Base-by-base conservation (phyloP, 2,797 vertebrate species). In the Petrocephalus sullivani region DNA sequence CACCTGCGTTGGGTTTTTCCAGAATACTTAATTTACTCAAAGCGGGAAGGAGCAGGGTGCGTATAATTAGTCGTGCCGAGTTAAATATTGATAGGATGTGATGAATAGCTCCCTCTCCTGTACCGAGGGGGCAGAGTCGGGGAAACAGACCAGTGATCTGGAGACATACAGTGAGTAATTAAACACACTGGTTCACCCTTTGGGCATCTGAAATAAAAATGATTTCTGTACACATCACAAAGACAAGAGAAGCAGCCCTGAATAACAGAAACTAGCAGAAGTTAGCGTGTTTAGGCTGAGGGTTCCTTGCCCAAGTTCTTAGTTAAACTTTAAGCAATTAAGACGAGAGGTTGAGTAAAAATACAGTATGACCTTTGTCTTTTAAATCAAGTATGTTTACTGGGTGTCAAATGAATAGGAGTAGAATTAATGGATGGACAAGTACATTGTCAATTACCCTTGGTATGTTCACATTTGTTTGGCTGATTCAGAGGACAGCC, bases 71-170 rank as follows among this genome's bases (percentile, higher is more conserved):
- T 37, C n/a, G 9, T n/a, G 33, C 9, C 51, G 19, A 61, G 85
- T 87, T 87, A 87, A 61, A 64, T 61, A 87, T 87, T 87, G 85
- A 87, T 87, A 46, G 37, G 53, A 56, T 85, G 83, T 56, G 19
- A 56, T 57, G 19, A 64, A 41, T 51, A 19, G 57, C 19, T 61
- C 85, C n/a, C 53, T 23, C 41, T 51, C 85, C 58, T 87, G n/a
- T 61, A 46, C 58, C 7, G 41, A 64, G 49, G 37, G 9, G 57
- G 6, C 53, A 57, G 33, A 10, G n/a, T 46, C 49, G 58, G 28
- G 28, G 41, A 87, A 61, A 37, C 28, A 37, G 33, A 7, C 53
- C 12, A 57, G 1, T 3, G 83, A 33, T 85, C 23, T 85, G 51
- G 23, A 54, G 54, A 57, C 12, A 23, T 33, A 54, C 28, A 33